phyloP scores from a whole-genome alignment of 2,888 invertebrate species.

The Clanis bilineata region DNA sequence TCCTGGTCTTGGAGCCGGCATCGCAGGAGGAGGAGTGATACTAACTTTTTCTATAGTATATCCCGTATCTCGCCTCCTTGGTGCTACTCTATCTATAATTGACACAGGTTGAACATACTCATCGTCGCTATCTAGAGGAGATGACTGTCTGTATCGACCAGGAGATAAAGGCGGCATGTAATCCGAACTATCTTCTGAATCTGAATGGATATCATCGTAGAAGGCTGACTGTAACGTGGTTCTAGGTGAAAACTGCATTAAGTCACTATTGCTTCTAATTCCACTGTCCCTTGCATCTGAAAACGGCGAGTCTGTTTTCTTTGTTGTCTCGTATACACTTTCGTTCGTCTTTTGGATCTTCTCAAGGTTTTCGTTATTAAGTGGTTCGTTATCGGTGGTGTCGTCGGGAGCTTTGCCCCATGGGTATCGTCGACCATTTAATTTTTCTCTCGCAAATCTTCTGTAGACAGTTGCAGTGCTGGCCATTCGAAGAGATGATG shows the following conservation, averaged over 20 bases:
- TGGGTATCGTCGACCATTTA: slow-evolving; percentile 87
- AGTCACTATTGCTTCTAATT: slow-evolving; percentile 50
- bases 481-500: slow-evolving; percentile 86
- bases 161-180: slow-evolving; percentile 49
- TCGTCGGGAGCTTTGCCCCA: slow-evolving; percentile 77
- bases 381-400: not conserved
- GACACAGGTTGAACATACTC: slow-evolving; percentile 64
- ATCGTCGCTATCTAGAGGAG: slow-evolving; percentile 56
- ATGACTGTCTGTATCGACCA: slow-evolving; percentile 29
- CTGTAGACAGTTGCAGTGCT: slow-evolving; percentile 87
- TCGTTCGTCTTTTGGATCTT: slow-evolving; percentile 32
- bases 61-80: slow-evolving; percentile 49
- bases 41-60: slow-evolving; percentile 68
- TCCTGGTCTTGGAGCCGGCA: slow-evolving; percentile 65
- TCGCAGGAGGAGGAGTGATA: slow-evolving; percentile 74
- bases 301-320: slow-evolving; percentile 41
- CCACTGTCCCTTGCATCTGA: slow-evolving; percentile 34
- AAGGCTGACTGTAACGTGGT: slow-evolving; percentile 43
- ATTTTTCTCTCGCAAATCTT: slow-evolving; percentile 89
- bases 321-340: slow-evolving; percentile 56
- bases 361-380: slow-evolving; percentile 42
- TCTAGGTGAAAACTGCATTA: slow-evolving; percentile 68
- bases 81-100: slow-evolving; percentile 69
- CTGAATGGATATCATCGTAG: slow-evolving; percentile 40
- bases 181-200: slow-evolving; percentile 60